Conservation (phyloP, 2,797 vertebrate genomes). For the Myioborus miniatus region DNA sequence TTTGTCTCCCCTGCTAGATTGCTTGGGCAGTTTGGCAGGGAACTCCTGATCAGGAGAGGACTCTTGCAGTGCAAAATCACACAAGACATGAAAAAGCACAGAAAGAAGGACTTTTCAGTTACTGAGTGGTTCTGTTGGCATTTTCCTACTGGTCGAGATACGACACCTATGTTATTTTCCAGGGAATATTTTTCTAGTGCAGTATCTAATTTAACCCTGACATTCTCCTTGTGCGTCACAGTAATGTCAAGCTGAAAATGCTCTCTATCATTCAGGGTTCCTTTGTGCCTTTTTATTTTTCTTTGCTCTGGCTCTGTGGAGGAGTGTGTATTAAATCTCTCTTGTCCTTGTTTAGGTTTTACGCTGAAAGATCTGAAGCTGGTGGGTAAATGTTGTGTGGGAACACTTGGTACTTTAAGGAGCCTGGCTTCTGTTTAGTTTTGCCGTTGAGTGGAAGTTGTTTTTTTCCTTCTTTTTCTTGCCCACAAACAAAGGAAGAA, state of each 20-base stretch:
- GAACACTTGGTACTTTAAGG: constrained; percentile 67
- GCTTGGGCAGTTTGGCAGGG: not conserved
- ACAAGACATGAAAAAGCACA: not conserved
- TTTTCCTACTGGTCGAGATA: constrained; percentile 3
- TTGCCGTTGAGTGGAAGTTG: constrained; percentile 59
- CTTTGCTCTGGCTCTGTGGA: not conserved
- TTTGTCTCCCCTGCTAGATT: constrained; percentile 6
- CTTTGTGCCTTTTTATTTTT: constrained; percentile 30
- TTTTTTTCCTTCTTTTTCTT: constrained; percentile 49
- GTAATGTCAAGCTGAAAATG: not conserved
- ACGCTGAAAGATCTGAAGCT: constrained; percentile 46
- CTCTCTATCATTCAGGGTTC: not conserved
- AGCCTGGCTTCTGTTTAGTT: constrained; percentile 66
- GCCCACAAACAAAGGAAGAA: constrained; percentile 61
- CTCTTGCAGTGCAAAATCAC: not conserved
- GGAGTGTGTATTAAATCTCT: constrained; percentile 50
- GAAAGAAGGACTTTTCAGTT: not conserved
- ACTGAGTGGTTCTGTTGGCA: not conserved
- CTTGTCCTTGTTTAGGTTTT: constrained; percentile 56
- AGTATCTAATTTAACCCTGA: constrained; percentile 54
- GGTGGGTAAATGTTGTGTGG: constrained; percentile 63
- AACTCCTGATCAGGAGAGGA: constrained; percentile 20
- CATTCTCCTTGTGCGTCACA: constrained; percentile 36
- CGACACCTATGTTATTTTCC: not conserved
- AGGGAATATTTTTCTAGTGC: not conserved